Evolutionary conservation across 2,113 vertebrate species (phyloP).

Genomic region (Lepisosteus osseus): DNA sequence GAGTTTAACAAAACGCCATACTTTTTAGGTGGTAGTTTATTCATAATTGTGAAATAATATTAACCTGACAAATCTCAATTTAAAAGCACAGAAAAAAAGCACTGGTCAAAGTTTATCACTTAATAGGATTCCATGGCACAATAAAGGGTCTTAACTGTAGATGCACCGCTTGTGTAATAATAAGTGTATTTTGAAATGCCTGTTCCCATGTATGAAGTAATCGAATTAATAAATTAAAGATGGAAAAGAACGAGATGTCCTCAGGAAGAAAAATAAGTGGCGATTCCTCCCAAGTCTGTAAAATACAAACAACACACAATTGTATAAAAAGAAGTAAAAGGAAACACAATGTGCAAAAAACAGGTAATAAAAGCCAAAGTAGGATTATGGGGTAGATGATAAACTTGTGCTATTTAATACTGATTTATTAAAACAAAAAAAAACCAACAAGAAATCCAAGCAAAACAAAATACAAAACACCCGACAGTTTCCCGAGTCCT

Average conservation of each 20-base stretch:
- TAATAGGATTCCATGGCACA: neutral
- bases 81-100: too few species aligned
- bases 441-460: constrained; percentile 24
- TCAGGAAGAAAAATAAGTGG: neutral
- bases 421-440: constrained; percentile 21
- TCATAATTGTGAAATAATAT: constrained; percentile 8
- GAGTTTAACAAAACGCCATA: constrained; percentile 2
- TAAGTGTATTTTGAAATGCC: neutral
- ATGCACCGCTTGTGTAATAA: constrained; percentile 1
- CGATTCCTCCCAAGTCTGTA: neutral
- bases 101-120: neutral
- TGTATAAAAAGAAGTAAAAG: neutral
- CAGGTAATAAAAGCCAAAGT: neutral
- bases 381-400: neutral
- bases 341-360: neutral
- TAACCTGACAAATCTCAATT: neutral
- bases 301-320: neutral
- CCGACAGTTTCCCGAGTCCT: neutral
- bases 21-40: neutral
- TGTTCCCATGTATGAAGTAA: too few species aligned
- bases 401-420: constrained; percentile 29
- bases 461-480: constrained; percentile 6
- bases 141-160: neutral
- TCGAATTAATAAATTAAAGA: neutral
- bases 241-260: neutral